Evolutionary conservation across 2,888 invertebrate species (phyloP).

Genomic region (Stenolophus ochropezus): DNA sequence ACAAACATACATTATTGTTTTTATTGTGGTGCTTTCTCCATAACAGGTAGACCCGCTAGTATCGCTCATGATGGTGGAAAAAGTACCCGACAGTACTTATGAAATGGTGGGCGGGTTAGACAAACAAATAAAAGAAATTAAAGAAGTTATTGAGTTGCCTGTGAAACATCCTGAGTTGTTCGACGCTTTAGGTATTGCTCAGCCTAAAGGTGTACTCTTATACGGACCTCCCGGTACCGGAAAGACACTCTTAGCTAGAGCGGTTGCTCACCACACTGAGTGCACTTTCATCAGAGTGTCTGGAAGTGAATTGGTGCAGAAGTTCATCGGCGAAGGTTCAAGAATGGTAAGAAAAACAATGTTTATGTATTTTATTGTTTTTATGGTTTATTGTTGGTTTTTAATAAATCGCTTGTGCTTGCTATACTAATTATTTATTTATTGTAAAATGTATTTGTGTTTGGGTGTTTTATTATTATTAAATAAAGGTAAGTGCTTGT

Average conservation of each 20-base stretch:
- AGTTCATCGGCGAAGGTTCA: slow-evolving; percentile 99
- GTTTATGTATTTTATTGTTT: background rate
- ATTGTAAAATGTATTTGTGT: no score
- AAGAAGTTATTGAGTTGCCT: slow-evolving; percentile 99
- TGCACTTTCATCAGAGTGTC: slow-evolving; percentile 99
- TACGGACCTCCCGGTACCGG: slow-evolving; percentile 97
- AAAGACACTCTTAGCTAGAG: slow-evolving; percentile 96
- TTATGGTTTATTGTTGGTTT: background rate
- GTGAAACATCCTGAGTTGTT: slow-evolving; percentile 99
- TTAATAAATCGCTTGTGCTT: no score
- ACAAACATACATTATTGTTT: slow-evolving; percentile 1
- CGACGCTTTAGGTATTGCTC: slow-evolving; percentile 98
- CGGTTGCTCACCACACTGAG: slow-evolving; percentile 99
- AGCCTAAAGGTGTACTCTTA: slow-evolving; percentile 97
- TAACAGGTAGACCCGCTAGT: slow-evolving; percentile 94
- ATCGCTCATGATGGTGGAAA: slow-evolving; percentile 99
- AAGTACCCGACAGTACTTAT: slow-evolving; percentile 99
- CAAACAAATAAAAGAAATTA: slow-evolving; percentile 99
- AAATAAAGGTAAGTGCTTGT: no score
- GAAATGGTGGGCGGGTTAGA: slow-evolving; percentile 99
- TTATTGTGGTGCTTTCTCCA: background rate
- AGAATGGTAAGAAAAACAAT: slow-evolving; percentile 85
- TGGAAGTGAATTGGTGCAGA: slow-evolving; percentile 98
- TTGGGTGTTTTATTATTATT: no score
- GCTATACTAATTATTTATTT: no score